Evolutionary conservation across 2,888 invertebrate genomes (phyloP), one percentile per base, ranked within the genome.

Genomic region (Pristionchus entomophagus): DNA sequence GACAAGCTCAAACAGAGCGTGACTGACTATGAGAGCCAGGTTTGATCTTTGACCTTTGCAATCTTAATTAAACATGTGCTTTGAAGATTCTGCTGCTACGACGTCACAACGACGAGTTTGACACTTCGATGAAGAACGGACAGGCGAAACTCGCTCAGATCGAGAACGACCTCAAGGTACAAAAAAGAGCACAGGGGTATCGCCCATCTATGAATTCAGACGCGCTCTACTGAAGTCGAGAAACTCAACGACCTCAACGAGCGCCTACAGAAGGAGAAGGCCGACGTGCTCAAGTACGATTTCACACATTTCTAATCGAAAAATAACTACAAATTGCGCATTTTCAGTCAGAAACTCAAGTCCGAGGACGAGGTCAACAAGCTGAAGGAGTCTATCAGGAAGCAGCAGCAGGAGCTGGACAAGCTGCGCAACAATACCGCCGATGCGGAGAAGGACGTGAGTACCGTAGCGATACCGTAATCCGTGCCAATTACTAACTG

Each of bases 51-150:
- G 26, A 59, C 26, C 56, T n/a, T 45, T 59, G 2, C 3, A 59
- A 5, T 26, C 26, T 59, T 26, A 78, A 45, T n/a, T 14, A 81
- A n/a, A 4, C 0, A n/a, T 45, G 45, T 45, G 45, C 14, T 45
- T 51, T n/a, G n/a, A n/a, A 92, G 86, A 87, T 92, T 78, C 89
- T 91, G 85, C 87, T 92, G n/a, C 88, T 93, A 12, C 91, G 92
- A 35, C 89, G 91, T 62, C 91, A 91, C 87, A 93, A 93, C 69
- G 93, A 93, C 84, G 93, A 93, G 56, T 88, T 93, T 69, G 93
- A 93, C 86, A 91, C 92, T 1, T 91, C 92, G 45, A 90, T 92
- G 80, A 93, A 93, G 89, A 91, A 90, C 45, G 89, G 89, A n/a
- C 92, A 92, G 88, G 92, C 92, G 65, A 93, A 92, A 87, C 86